Percentiles rank a stretch among this genome's conserved stretches.
Conservation (phyloP, 2,113 vertebrate genomes). For the Ranitomeya variabilis region DNA sequence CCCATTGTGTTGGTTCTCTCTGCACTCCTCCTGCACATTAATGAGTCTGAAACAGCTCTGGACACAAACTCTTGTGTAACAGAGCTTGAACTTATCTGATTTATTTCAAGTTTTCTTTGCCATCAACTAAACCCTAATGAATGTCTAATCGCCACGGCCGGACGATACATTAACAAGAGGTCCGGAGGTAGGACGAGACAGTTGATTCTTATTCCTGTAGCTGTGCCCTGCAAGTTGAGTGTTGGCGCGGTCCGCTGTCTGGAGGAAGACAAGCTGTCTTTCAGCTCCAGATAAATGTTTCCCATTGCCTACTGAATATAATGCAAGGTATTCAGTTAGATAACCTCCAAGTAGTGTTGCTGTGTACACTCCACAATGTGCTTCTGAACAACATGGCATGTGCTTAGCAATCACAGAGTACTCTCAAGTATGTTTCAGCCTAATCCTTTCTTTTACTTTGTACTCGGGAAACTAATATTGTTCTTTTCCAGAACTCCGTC, state of each 20-base stretch:
- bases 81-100: conserved; percentile 8
- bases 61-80: background rate
- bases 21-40: background rate
- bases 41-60: background rate
- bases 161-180: background rate
- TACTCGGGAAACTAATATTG: background rate
- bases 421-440: background rate
- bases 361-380: background rate
- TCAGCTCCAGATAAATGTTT: conserved; percentile 27
- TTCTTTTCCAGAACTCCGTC: background rate
- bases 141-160: background rate
- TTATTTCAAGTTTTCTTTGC: conserved; percentile 20
- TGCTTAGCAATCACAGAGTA: background rate
- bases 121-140: conserved; percentile 6
- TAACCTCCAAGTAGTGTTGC: background rate
- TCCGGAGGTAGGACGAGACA: background rate
- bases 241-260: background rate
- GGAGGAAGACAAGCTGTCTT: conserved; percentile 6
- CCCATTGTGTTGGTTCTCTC: background rate
- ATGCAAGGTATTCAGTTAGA: conserved; percentile 11
- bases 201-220: conserved; percentile 15
- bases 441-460: background rate
- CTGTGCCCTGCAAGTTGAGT: background rate
- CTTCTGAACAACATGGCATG: background rate
- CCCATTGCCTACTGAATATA: conserved; percentile 23